Evolutionary conservation across 2,888 invertebrate species (phyloP), one percentile per base, ranked within the genome.

Genomic region (Teleiodes luculella): DNA sequence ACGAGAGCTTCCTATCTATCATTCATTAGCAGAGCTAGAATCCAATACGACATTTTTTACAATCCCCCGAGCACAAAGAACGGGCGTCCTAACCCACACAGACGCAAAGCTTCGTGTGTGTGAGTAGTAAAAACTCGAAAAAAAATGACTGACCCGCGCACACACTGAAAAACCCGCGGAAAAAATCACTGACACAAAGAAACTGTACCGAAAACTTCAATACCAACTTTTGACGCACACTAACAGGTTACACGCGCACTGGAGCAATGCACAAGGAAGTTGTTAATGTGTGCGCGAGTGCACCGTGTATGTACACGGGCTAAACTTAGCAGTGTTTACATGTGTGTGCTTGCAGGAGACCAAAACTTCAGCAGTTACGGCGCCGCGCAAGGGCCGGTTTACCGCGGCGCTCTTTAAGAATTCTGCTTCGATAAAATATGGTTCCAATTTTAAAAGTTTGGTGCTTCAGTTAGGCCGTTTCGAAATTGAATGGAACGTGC

Each of bases 21-120:
- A 88, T 88, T 89, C 89, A 88, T 89, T 89, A 88, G 87, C 79
- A 77, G 78, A 80, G 82, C 86, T 81, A 83, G 86, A 87, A 87
- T 87, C 88, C 86, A 88, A 89, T 88, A 89, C 86, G 89, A 88
- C 87, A 87, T 87, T 89, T 89, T 89, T 87, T 87, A 86, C 86
- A 86, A 86, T 83, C 83, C 83, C 83, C 83, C 75, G 68, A 78
- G 87, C 86, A 89, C 88, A 88, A 88, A 89, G 89, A 83, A 76
- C 86, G 80, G 76, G 80, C 80, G 79, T 73, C 75, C 80, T 74
- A 74, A 76, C 76, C 68, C 83, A 80, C 78, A 70, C 74, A 67
- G 64, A 70, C 69, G 68, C 61, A 64, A 61, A 60, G 56, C 52
- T 53, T 33, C 62, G 16, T 20, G 35, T 58, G 83, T 78, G 78